Evolutionary conservation across 2,797 vertebrate species (phyloP).

Genomic region (Telmatherina bonti): DNA sequence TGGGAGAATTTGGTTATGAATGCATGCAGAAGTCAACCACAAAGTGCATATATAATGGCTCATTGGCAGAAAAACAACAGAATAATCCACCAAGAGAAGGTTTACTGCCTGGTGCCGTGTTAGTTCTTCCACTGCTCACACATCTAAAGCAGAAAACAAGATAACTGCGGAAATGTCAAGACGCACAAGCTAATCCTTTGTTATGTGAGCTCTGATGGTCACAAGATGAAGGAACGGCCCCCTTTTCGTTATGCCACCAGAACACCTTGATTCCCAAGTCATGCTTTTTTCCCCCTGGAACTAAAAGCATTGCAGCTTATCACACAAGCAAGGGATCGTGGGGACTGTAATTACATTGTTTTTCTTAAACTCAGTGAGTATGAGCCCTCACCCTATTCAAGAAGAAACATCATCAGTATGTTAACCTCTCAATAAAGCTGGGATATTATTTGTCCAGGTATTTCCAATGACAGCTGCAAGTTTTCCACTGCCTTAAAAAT

Average conservation of each 20-base stretch:
- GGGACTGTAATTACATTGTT: background rate
- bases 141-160: slow-evolving; percentile 43
- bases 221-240: slow-evolving; percentile 50
- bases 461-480: background rate
- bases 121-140: slow-evolving; percentile 36
- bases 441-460: background rate
- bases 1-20: slow-evolving; percentile 54
- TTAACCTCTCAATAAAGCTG: background rate
- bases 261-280: slow-evolving; percentile 27
- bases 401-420: background rate
- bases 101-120: slow-evolving; percentile 27
- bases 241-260: slow-evolving; percentile 7
- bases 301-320: slow-evolving; percentile 1
- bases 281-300: slow-evolving; percentile 6
- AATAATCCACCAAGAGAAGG: slow-evolving; percentile 32
- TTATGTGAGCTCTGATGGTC: slow-evolving; percentile 48
- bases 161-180: slow-evolving; percentile 62
- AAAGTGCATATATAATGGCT: slow-evolving; percentile 32
- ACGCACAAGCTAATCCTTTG: slow-evolving; percentile 62
- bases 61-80: slow-evolving; percentile 23
- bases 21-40: slow-evolving; percentile 60
- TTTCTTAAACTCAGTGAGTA: background rate
- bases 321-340: background rate
- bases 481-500: background rate
- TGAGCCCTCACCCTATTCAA: background rate